Conservation (phyloP, 2,797 vertebrate species). For the Hephaestus fuliginosus region DNA sequence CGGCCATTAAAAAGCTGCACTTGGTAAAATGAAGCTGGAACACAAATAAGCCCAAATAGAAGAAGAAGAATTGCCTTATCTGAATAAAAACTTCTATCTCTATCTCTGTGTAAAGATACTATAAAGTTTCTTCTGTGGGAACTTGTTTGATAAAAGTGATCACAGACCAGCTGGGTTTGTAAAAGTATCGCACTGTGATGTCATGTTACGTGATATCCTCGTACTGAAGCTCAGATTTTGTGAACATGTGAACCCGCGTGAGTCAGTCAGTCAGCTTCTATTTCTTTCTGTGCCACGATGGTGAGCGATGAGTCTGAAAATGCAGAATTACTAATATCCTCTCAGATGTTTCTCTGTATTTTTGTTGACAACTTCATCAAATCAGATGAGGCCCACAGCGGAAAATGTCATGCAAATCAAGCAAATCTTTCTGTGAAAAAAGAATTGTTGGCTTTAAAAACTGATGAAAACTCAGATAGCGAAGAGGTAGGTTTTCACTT, state of each 20-base stretch:
- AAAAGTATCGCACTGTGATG: conserved; percentile 2
- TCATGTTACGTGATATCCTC: conserved; percentile 30
- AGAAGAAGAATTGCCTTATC: background rate
- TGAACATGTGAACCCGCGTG: background rate
- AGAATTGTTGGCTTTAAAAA: background rate
- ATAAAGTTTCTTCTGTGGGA: background rate
- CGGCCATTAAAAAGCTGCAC: conserved; percentile 54
- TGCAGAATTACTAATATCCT: background rate
- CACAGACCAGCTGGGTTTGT: background rate
- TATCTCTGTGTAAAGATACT: background rate
- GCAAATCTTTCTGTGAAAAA: background rate
- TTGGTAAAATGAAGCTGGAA: conserved; percentile 1
- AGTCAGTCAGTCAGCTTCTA: conserved; percentile 10
- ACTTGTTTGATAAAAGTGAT: background rate
- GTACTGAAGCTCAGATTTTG: conserved; percentile 2
- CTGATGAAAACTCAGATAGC: background rate
- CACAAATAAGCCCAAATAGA: background rate
- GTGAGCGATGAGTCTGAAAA: background rate
- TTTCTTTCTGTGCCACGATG: background rate
- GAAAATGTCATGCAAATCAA: conserved; percentile 5
- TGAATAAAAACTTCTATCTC: background rate
- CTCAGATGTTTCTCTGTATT: background rate
- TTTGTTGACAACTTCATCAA: background rate
- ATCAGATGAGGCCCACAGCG: background rate
- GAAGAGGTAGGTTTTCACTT: conserved; percentile 6